A percentile compares a stretch with the other conserved stretches of the same genome.
Evolutionary conservation across 2,113 vertebrate genomes (phyloP).

Genomic region (Acanthisitta chloris): DNA sequence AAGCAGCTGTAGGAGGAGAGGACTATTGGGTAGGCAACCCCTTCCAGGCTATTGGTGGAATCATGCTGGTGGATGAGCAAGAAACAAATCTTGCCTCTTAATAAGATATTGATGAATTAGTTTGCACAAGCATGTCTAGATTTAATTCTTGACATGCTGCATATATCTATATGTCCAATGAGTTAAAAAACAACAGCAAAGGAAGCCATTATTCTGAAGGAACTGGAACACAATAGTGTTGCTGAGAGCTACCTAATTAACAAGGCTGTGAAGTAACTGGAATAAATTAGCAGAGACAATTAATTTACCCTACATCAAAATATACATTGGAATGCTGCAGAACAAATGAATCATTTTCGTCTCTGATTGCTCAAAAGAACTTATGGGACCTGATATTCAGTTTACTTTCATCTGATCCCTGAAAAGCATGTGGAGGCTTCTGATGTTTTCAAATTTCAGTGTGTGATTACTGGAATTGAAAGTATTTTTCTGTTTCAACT

Average conservation of each 20-base stretch:
- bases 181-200: background rate
- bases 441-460: conserved; percentile 22
- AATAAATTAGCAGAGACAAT: conserved; percentile 8
- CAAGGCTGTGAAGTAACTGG: background rate
- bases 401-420: conserved; percentile 10
- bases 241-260: conserved; percentile 26
- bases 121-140: background rate
- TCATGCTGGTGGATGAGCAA: background rate
- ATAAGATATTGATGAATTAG: background rate
- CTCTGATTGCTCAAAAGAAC: conserved; percentile 11
- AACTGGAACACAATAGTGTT: background rate
- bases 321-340: background rate
- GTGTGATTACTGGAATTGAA: conserved; percentile 24
- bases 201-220: background rate
- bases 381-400: conserved; percentile 21
- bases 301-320: conserved; percentile 20
- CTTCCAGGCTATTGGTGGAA: background rate
- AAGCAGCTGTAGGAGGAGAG: background rate
- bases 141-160: background rate
- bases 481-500: conserved; percentile 12
- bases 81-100: background rate
- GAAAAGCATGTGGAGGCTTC: conserved; percentile 22
- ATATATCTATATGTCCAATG: background rate
- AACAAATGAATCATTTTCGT: background rate
- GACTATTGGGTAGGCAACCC: background rate